Evolutionary conservation across 2,113 vertebrate species (phyloP).

Genomic region (Rhinolophus sinicus): DNA sequence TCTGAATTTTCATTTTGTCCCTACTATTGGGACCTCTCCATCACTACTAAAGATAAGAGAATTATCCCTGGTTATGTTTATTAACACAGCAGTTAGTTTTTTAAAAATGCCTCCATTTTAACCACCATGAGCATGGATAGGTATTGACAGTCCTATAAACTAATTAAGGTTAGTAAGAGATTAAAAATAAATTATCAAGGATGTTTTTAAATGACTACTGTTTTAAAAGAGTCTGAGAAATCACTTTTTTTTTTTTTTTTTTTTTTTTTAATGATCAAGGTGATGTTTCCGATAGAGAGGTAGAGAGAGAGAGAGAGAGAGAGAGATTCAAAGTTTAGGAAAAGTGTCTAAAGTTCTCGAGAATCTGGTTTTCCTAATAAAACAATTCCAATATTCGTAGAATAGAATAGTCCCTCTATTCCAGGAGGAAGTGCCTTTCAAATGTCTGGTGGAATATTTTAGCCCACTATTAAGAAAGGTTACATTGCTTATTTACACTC

Average conservation of each 20-base stretch:
- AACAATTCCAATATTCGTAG: neutral
- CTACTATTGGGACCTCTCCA: neutral
- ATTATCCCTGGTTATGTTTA: neutral
- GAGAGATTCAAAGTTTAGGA: slow-evolving; percentile 27
- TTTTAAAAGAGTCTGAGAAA: neutral
- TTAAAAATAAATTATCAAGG: slow-evolving; percentile 39
- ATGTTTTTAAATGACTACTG: slow-evolving; percentile 21
- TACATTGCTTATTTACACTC: slow-evolving; percentile 70
- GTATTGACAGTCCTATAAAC: neutral
- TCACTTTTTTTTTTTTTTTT: neutral
- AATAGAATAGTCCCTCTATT: neutral
- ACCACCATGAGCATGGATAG: neutral
- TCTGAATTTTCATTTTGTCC: slow-evolving; percentile 8
- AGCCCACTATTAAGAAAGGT: slow-evolving; percentile 54
- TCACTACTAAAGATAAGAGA: neutral
- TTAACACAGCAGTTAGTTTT: neutral
- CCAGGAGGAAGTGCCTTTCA: slow-evolving; percentile 34
- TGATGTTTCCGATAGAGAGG: neutral
- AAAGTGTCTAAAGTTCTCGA: neutral
- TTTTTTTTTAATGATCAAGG: neutral
- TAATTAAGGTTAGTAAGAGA: neutral
- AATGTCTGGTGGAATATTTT: slow-evolving; percentile 48
- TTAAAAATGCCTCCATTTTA: neutral
- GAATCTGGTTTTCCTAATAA: neutral
- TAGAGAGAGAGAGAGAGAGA: neutral